A percentile compares a stretch with the other conserved stretches of the same genome.
Evolutionary conservation across 2,113 vertebrate species (phyloP).

Genomic region (Thinocorus orbignyianus): DNA sequence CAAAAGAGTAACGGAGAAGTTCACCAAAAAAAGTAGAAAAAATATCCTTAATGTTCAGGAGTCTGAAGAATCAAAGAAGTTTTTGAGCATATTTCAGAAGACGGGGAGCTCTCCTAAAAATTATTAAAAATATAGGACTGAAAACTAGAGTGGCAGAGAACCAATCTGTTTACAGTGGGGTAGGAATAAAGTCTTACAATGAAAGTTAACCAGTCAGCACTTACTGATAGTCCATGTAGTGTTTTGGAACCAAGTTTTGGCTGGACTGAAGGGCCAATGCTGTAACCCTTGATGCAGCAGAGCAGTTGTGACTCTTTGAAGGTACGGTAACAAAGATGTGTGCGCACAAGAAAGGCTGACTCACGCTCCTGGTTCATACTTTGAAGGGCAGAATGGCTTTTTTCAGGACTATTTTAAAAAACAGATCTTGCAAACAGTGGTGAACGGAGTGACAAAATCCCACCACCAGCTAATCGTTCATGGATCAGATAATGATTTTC

Average conservation of each 20-base stretch:
- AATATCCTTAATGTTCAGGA: background rate
- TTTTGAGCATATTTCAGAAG: background rate
- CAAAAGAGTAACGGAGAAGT: background rate
- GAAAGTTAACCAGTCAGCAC: background rate
- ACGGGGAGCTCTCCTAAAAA: background rate
- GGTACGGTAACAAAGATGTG: background rate
- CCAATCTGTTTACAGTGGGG: background rate
- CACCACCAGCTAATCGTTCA: constrained; percentile 76
- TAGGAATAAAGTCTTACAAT: background rate
- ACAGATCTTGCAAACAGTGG: constrained; percentile 43
- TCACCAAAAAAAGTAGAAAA: background rate
- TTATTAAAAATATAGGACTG: background rate
- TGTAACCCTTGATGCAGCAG: background rate
- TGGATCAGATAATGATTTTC: constrained; percentile 86
- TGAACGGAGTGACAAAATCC: constrained; percentile 45
- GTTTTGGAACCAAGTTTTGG: background rate
- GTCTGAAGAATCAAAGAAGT: background rate
- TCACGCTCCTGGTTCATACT: background rate
- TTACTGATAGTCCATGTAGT: fast-evolving
- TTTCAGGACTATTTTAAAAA: constrained; percentile 22
- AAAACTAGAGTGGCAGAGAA: background rate
- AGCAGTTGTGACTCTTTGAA: background rate
- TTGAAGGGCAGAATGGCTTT: background rate
- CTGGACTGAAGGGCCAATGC: background rate
- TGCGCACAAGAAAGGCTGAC: background rate